Percentiles rank a stretch among this genome's conserved stretches.
phyloP scores from a whole-genome alignment of 2,113 vertebrate species.

The Gasterosteus nipponicus region DNA sequence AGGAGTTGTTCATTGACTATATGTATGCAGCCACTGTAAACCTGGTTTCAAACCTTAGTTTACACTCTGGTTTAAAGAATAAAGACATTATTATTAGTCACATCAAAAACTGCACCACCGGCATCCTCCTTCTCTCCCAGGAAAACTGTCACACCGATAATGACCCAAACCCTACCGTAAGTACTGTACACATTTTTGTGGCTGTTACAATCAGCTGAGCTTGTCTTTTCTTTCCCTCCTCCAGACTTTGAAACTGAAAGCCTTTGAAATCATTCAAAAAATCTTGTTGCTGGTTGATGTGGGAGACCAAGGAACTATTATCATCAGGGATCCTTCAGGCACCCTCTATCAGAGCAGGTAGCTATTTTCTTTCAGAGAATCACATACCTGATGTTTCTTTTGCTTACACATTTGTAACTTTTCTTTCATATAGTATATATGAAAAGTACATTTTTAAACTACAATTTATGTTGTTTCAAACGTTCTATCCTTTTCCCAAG shows the following conservation, averaged over 20 bases:
- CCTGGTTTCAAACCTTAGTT: background rate
- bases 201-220: background rate
- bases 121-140: slow-evolving; percentile 48
- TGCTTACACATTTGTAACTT: background rate
- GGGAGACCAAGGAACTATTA: fast-evolving
- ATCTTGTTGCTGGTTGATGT: background rate
- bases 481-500: slow-evolving; percentile 1
- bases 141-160: slow-evolving; percentile 45
- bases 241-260: slow-evolving; percentile 48
- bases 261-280: slow-evolving; percentile 37
- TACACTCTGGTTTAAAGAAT: no score
- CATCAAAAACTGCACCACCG: slow-evolving; percentile 63
- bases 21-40: background rate
- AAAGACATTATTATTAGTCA: background rate
- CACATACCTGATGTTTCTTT: background rate
- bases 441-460: background rate
- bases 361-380: slow-evolving; percentile 23
- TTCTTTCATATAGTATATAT: background rate
- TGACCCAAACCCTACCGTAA: slow-evolving; percentile 45
- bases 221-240: background rate
- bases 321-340: slow-evolving; percentile 51
- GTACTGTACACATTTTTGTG: background rate
- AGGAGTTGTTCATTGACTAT: slow-evolving; percentile 29
- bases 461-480: background rate
- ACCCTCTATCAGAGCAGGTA: slow-evolving; percentile 72